Base-by-base conservation (phyloP, 2,888 invertebrate species). In the Trissolcus brochymenae region DNA sequence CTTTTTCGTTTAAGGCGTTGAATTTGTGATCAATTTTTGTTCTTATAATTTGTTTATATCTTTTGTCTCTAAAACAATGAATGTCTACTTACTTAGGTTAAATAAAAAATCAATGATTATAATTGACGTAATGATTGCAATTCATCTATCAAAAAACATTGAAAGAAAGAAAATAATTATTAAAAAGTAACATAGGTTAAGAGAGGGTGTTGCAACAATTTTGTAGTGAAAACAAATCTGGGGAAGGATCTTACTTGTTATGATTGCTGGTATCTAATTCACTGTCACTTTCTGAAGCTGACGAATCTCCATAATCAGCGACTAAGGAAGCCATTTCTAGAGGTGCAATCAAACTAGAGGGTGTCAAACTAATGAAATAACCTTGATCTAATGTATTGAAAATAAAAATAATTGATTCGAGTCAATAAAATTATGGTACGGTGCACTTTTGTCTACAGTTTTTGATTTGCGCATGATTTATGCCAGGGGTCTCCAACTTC, bases 291-390 rank as follows among this genome's bases (percentile, higher is more conserved):
- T 92, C 92, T 4, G 91, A 90, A 82, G 91, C 91, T 43, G 91
- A 90, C 71, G 91, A 91, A 82, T 90, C 90, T 60, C 93, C 93
- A 84, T 94, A 94, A 90, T 93, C 93, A 46, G 92, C 91, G 79
- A 94, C 91, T 81, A 94, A 90, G 84, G 94, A 94, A 89, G 92
- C 92, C 93, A 93, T 92, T 77, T 14, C 61, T 35, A 57, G 53
- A 64, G 55, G 55, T 67, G 64, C 50, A 68, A 11, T 53, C 35
- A 64, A 74, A 61, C 57, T 19, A 76, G n/a, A n/a, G n/a, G 64
- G 54, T 72, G 7, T 53, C 35, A 64, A 74, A 61, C 57, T 19
- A 76, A 46, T 51, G 55, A 70, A 65, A 51, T 56, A 65, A 68
- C 65, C 11, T 29, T 77, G 68, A 56, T 70, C 61, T 73, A 72